Percentiles rank a stretch among this genome's conserved stretches.
Conservation (phyloP, 2,888 invertebrate genomes). For the Stenichneumon culpator region DNA sequence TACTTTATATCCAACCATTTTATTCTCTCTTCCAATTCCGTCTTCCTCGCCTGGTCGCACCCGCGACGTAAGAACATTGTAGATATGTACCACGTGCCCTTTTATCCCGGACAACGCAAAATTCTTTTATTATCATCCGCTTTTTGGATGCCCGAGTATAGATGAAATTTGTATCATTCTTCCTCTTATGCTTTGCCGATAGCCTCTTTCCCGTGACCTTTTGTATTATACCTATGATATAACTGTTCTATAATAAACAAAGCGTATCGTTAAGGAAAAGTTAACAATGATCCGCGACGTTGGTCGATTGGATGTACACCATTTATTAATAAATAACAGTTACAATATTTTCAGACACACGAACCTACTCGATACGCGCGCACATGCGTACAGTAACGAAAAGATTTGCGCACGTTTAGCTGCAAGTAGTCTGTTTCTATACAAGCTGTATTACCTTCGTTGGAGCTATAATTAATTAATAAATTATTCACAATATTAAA, state of each 20-base stretch:
- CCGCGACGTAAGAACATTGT: too few species aligned
- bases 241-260: slow-evolving; percentile 58
- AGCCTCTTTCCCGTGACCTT: slow-evolving; percentile 33
- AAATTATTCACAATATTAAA: slow-evolving; percentile 29
- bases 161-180: background rate
- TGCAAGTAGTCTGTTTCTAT: background rate
- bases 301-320: slow-evolving; percentile 62
- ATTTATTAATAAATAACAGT: slow-evolving; percentile 68
- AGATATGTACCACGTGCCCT: background rate
- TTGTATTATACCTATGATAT: slow-evolving; percentile 62
- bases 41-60: slow-evolving; percentile 22
- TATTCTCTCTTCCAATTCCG: background rate
- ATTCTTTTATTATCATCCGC: background rate
- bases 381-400: background rate
- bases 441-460: slow-evolving; percentile 13
- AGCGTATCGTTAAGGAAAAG: slow-evolving; percentile 38
- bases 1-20: slow-evolving; percentile 8
- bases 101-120: background rate
- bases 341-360: slow-evolving; percentile 47
- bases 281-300: slow-evolving; percentile 3
- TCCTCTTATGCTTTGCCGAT: background rate
- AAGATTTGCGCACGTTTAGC: background rate
- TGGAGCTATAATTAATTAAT: slow-evolving; percentile 20
- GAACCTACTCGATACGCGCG: slow-evolving; percentile 23
- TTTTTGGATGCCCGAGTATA: background rate